Conservation (phyloP, 2,888 invertebrate species). For the Andrena chrysosceles region DNA sequence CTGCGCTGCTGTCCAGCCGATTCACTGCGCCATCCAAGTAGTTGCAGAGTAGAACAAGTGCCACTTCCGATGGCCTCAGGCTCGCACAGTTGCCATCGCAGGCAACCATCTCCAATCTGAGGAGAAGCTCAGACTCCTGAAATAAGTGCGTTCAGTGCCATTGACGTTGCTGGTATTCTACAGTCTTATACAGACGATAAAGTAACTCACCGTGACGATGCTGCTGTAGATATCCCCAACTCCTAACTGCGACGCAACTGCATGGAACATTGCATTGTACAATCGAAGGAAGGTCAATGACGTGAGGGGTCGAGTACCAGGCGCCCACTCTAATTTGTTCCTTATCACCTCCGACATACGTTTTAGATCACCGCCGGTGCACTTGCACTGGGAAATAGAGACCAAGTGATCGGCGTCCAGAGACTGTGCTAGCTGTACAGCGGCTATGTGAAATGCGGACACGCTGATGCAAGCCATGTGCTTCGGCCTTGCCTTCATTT, state of each 20-base stretch:
- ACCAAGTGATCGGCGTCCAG: conserved; percentile 89
- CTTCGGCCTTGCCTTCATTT: conserved; percentile 93
- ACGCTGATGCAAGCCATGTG: conserved; percentile 95
- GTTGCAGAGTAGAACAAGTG: conserved; percentile 91
- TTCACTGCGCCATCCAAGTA: conserved; percentile 88
- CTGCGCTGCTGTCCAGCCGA: conserved; percentile 83
- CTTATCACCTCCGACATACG: conserved; percentile 94
- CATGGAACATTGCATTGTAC: conserved; percentile 88
- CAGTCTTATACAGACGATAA: fast-evolving
- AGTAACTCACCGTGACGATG: conserved; percentile 85
- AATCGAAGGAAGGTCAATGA: conserved; percentile 90
- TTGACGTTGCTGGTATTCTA: neutral
- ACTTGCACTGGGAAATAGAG: conserved; percentile 90
- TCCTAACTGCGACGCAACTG: conserved; percentile 86
- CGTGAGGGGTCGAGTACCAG: conserved; percentile 87
- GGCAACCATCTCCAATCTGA: conserved; percentile 90
- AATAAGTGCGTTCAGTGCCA: conserved; percentile 11
- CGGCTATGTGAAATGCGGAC: conserved; percentile 94
- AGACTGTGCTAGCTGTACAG: conserved; percentile 88
- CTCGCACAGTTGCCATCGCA: conserved; percentile 92
- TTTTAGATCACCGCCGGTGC: conserved; percentile 93
- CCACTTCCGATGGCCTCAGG: conserved; percentile 91
- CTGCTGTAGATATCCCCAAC: conserved; percentile 86
- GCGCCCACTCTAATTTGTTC: conserved; percentile 90
- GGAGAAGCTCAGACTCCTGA: conserved; percentile 88